Evolutionary conservation across 2,888 invertebrate species (phyloP), one percentile per base, ranked within the genome.

Genomic region (Parnassius orleans): DNA sequence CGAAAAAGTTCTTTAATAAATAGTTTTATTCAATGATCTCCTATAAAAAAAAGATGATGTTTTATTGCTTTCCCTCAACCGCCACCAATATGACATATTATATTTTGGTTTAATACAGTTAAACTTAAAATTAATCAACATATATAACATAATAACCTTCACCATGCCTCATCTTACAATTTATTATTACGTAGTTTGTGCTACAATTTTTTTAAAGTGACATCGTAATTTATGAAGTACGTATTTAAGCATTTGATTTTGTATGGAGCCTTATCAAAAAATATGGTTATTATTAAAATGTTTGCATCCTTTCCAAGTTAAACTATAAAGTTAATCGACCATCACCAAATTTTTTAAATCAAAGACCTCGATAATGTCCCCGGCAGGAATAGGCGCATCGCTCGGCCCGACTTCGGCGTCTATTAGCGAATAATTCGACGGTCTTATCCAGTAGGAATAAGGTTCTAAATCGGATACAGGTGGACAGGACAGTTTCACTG

Each of bases 391-490:
- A 12, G 86, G 86, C 68, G 82, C 83, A 70, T 90, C 90, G 65
- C 83, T 88, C 1, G 88, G 87, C 47, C 87, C 88, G 33, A 87
- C 84, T 69, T 88, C 86, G 1, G 81, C 79, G 55, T 87, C 87
- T 74, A 79, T 80, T 44, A 81, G 60, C 0, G 91, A 82, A 59
- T 78, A 75, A 70, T 92, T 91, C 65, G 82, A 86, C 41, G 93
- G 90, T 74, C 92, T 93, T 66, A 96, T 80, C 98, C 98, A 98
- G 71, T 94, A 93, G 59, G 98, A 93, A 74, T 93, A 94, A 0
- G 98, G 96, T 78, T 96, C 96, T 69, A 97, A 90, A 79, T 98
- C 98, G 47, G 96, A 96, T 61, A 96, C 92, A 53, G 96, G 93
- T n/a, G 94, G 94, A 86, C 98, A 98, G 69, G 95, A 93, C 73